Percentiles rank a stretch among this genome's conserved stretches.
These are phyloP conservation scores for Eupithecia subumbrata DNA, from an alignment of 2,888 invertebrate species.

Conservation along the genomic window DNA sequence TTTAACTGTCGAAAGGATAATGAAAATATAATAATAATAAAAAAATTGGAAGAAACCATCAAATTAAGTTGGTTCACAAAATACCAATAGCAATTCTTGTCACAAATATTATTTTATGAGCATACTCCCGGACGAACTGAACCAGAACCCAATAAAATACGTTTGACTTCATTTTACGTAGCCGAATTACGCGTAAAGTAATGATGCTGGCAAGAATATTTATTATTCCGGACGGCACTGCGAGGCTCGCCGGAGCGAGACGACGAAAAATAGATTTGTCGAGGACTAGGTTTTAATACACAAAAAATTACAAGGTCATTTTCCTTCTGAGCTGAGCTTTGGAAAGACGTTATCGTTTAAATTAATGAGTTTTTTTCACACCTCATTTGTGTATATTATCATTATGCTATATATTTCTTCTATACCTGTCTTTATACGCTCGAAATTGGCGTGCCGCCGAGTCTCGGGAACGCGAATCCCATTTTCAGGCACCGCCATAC, in stretches of 20 bases:
- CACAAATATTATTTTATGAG: not conserved
- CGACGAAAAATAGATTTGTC: slow-evolving; percentile 41
- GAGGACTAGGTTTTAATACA: not conserved
- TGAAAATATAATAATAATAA: no score
- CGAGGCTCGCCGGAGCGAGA: slow-evolving; percentile 53
- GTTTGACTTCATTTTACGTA: slow-evolving; percentile 5
- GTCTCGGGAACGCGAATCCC: not conserved
- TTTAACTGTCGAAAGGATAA: no score
- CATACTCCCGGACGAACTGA: not conserved
- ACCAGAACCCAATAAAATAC: not conserved
- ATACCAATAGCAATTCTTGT: not conserved
- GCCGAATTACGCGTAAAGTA: slow-evolving; percentile 10
- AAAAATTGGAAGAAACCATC: no score
- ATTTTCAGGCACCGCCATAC: not conserved
- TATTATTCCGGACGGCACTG: slow-evolving; percentile 60
- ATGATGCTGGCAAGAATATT: slow-evolving; percentile 36
- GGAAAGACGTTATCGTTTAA: not conserved
- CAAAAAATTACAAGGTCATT: not conserved
- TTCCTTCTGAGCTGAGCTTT: not conserved
- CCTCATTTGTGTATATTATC: not conserved
- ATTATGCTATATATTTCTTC: not conserved
- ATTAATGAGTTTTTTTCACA: not conserved
- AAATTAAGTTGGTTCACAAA: not conserved
- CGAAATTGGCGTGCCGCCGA: not conserved
- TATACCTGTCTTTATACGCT: no score